These are phyloP conservation scores for Drosophila anomalata DNA, from an alignment of 2,888 invertebrate genomes.

Conservation along the genomic window DNA sequence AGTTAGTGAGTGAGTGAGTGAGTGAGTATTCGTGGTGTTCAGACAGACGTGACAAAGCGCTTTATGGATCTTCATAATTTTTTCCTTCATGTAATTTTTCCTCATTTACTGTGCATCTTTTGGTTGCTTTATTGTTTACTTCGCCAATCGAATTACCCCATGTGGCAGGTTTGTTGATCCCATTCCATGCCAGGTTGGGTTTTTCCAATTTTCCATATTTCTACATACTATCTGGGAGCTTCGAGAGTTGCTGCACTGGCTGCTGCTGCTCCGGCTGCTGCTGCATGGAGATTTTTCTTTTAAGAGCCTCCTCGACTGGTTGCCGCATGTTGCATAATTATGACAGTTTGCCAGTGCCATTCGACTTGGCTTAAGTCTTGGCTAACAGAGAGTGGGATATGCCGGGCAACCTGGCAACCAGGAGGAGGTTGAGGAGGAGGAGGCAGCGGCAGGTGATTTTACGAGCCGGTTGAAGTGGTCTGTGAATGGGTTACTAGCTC, in stretches of 20 bases:
- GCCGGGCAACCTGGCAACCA: too few relatives aligned
- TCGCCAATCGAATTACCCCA: conserved; percentile 57
- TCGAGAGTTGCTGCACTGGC: neutral
- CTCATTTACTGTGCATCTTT: conserved; percentile 30
- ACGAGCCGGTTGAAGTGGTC: conserved; percentile 31
- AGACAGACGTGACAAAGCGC: conserved; percentile 51
- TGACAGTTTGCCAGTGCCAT: conserved; percentile 55
- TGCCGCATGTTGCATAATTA: conserved; percentile 66
- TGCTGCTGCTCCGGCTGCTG: conserved; percentile 2
- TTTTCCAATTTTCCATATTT: conserved; percentile 51
- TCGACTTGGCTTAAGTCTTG: conserved; percentile 43
- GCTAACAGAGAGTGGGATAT: conserved; percentile 4
- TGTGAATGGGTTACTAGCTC: conserved; percentile 36
- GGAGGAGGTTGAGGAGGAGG: too few relatives aligned
- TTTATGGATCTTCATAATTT: conserved; percentile 35
- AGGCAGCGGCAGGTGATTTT: neutral
- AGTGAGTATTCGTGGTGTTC: conserved; percentile 24
- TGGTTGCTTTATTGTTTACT: conserved; percentile 43
- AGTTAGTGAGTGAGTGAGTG: too few relatives aligned
- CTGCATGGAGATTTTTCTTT: conserved; percentile 33
- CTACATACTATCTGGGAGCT: conserved; percentile 8
- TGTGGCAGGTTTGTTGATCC: conserved; percentile 63
- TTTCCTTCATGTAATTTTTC: conserved; percentile 15
- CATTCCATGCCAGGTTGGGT: conserved; percentile 53
- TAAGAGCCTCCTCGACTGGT: conserved; percentile 54